Percentiles rank a stretch among this genome's conserved stretches.
phyloP scores from a whole-genome alignment of 2,113 vertebrate species.

The Delphinapterus leucas region DNA sequence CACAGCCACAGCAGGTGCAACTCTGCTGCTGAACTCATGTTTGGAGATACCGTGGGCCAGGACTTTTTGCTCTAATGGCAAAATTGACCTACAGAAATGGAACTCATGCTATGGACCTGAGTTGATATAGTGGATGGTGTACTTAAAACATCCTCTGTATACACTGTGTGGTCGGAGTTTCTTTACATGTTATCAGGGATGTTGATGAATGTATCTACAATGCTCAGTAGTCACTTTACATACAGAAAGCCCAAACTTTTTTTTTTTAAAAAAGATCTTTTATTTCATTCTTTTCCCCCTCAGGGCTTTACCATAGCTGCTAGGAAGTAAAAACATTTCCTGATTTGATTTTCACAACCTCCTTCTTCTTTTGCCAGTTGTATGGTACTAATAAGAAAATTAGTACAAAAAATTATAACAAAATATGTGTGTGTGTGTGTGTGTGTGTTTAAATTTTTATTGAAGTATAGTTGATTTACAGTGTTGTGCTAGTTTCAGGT shows the following conservation, averaged over 20 bases:
- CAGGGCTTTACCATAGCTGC: not conserved
- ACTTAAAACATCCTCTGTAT: not conserved
- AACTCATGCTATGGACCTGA: not conserved
- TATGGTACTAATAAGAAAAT: not conserved
- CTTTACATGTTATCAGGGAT: not conserved
- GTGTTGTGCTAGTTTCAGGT: not conserved
- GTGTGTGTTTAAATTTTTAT: not conserved
- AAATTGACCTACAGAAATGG: not conserved
- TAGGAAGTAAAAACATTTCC: conserved; percentile 25
- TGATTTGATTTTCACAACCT: not conserved
- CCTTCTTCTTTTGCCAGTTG: not conserved
- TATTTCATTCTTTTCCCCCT: not conserved
- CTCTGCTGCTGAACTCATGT: not conserved
- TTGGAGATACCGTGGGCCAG: not conserved
- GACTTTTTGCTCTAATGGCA: not conserved
- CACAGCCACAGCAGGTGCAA: not conserved
- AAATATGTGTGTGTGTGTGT: not conserved
- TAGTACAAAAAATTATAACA: no score
- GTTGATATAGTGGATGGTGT: not conserved
- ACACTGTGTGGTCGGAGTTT: not conserved
- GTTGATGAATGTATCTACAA: not conserved
- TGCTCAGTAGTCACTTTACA: not conserved
- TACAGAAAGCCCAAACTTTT: not conserved
- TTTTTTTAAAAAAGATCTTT: not conserved
- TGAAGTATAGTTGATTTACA: not conserved